These are phyloP conservation scores for Hesperia comma DNA, from an alignment of 2,888 invertebrate genomes.

Conservation along the genomic window DNA sequence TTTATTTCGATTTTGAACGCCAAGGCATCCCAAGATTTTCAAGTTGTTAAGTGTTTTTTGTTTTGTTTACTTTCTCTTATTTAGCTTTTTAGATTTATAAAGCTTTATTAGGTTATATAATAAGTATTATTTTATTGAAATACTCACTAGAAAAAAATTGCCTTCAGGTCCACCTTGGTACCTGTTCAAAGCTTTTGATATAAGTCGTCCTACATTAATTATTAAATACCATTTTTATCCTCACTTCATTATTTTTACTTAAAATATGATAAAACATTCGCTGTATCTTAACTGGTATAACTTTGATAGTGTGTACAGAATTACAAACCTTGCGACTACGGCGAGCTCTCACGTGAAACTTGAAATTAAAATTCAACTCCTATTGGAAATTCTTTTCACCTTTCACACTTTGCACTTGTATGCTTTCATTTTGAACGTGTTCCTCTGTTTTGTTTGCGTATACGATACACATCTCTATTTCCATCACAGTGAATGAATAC, in stretches of 20 bases:
- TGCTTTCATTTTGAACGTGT: constrained; percentile 36
- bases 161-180: no score
- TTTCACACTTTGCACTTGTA: constrained; percentile 39
- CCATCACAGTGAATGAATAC: constrained; percentile 31
- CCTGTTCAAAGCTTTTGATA: no score
- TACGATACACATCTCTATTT: constrained; percentile 37
- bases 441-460: constrained; percentile 35
- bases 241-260: no score
- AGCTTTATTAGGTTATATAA: no score
- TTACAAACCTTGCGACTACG: constrained; percentile 9
- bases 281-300: constrained; percentile 5
- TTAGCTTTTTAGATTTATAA: no score
- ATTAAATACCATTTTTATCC: no score
- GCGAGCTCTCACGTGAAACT: constrained; percentile 13
- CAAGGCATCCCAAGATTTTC: no score
- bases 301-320: constrained; percentile 5
- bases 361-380: constrained; percentile 38
- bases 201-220: no score
- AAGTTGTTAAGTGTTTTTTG: background rate
- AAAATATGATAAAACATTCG: background rate
- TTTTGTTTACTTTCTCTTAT: background rate
- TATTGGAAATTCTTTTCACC: constrained; percentile 41
- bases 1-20: no score
- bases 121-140: no score
- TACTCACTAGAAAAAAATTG: no score